Evolutionary conservation across 2,888 invertebrate species (phyloP).

Genomic region (Sphaerophoria rueppellii): DNA sequence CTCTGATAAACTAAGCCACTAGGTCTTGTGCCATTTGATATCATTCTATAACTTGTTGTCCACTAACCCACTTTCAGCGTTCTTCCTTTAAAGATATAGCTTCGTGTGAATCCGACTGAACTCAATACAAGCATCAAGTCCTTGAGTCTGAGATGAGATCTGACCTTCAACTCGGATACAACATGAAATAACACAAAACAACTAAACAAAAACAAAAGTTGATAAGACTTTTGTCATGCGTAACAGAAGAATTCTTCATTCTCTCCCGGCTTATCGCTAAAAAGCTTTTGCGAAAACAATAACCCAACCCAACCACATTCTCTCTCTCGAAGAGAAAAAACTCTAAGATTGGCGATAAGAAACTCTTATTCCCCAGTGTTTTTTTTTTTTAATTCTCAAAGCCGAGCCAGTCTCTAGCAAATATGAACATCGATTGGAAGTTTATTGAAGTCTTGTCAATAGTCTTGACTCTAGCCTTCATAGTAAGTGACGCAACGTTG

Average conservation of each 20-base stretch:
- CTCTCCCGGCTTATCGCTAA: slow-evolving; percentile 27
- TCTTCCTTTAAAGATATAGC: slow-evolving; percentile 40
- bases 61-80: not conserved
- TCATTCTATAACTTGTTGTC: not conserved
- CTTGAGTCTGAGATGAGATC: slow-evolving; percentile 25
- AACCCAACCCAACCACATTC: slow-evolving; percentile 8
- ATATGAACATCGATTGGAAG: slow-evolving; percentile 66
- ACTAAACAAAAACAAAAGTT: not conserved
- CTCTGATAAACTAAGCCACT: no score
- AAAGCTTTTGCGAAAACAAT: slow-evolving; percentile 27
- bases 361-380: not conserved
- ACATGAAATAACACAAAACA: slow-evolving; percentile 22
- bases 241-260: no score
- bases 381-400: slow-evolving; percentile 1
- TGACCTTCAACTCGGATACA: slow-evolving; percentile 44
- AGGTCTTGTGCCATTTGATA: no score
- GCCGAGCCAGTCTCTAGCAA: slow-evolving; percentile 55
- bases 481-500: slow-evolving; percentile 36
- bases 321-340: slow-evolving; percentile 11
- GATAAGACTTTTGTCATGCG: not conserved
- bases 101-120: not conserved
- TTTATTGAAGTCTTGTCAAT: slow-evolving; percentile 33
- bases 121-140: not conserved
- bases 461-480: slow-evolving; percentile 29
- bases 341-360: slow-evolving; percentile 30